Conservation (phyloP, 2,797 vertebrate species). For the Artibeus jamaicensis region DNA sequence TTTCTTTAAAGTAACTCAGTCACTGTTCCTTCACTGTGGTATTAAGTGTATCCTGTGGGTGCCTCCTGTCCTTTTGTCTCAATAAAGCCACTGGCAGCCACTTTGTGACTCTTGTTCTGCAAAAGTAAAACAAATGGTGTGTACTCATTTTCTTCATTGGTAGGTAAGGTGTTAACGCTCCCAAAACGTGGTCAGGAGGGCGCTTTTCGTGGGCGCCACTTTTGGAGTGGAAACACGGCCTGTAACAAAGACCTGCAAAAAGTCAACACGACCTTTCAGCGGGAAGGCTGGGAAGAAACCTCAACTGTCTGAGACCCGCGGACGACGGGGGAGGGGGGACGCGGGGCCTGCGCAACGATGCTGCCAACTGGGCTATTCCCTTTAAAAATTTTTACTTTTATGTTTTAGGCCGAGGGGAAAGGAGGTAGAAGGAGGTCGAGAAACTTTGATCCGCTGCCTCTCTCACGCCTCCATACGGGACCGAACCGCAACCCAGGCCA, state of each 20-base stretch:
- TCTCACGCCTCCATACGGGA: too few relatives aligned
- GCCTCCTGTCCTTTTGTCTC: background rate
- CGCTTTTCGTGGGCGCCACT: too few relatives aligned
- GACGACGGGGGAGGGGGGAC: too few relatives aligned
- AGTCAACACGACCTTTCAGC: too few relatives aligned
- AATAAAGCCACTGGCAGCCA: background rate
- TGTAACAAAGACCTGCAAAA: too few relatives aligned
- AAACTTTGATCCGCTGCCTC: background rate
- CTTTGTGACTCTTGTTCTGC: background rate
- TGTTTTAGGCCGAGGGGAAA: too few relatives aligned
- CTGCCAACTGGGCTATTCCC: background rate
- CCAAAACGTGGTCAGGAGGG: too few relatives aligned
- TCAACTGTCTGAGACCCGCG: background rate
- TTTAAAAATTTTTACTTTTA: background rate
- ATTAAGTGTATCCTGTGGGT: constrained; percentile 27
- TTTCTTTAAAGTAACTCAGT: background rate
- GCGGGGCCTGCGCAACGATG: background rate
- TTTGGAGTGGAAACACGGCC: background rate
- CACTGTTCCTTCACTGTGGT: background rate
- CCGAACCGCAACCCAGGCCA: background rate
- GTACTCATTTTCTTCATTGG: background rate
- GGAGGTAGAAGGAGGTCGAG: too few relatives aligned
- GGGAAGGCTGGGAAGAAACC: background rate
- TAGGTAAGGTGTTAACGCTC: too few relatives aligned
- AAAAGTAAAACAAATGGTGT: background rate